Conservation (phyloP, 2,113 vertebrate genomes). For the Bos indicus region DNA sequence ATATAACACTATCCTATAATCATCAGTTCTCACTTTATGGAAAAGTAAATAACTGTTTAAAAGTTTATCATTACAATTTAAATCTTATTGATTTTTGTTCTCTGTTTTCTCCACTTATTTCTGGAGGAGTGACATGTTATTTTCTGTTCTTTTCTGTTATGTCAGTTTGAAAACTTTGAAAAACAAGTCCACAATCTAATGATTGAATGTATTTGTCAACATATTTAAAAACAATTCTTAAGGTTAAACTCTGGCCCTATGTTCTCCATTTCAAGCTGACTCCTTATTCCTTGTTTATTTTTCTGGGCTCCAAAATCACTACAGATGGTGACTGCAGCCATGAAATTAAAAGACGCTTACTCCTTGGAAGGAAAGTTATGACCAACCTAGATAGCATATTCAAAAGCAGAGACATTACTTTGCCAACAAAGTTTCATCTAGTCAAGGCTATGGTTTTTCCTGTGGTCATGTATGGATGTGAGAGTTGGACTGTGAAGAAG, state of each 20-base stretch:
- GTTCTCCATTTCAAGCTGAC: neutral
- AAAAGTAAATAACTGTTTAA: constrained; percentile 31
- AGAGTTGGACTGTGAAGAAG: no score
- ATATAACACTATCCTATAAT: neutral
- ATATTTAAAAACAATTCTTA: neutral
- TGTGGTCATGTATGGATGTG: no score
- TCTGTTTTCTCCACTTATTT: neutral
- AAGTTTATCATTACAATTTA: neutral
- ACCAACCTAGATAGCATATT: no score
- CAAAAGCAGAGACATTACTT: no score
- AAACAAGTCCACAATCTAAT: neutral
- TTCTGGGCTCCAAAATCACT: no score
- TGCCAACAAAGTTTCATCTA: no score
- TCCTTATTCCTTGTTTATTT: neutral
- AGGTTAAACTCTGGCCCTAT: neutral
- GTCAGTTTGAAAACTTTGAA: neutral
- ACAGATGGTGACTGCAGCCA: no score
- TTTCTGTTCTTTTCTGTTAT: neutral
- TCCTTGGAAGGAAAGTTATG: no score
- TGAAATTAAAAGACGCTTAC: no score
- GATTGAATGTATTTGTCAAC: neutral
- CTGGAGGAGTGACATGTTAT: rapidly evolving
- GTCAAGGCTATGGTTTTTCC: no score
- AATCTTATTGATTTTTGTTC: neutral
- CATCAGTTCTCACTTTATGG: neutral